Base-by-base conservation (phyloP, 2,797 vertebrate genomes). In the Syndactyla subalaris region DNA sequence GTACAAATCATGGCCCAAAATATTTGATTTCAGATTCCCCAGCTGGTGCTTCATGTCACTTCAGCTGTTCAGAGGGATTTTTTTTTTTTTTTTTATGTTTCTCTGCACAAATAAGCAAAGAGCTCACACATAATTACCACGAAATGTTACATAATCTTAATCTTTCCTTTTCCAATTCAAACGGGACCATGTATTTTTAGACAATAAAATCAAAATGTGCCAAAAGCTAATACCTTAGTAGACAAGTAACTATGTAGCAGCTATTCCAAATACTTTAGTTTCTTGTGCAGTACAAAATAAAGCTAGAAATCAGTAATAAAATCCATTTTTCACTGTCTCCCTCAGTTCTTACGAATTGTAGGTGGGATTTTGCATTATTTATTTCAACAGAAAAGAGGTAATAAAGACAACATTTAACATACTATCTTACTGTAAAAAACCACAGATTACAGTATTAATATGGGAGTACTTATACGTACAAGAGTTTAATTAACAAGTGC, bases 21-120 rank as follows among this genome's bases (percentile, higher is more conserved):
- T 97, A 97, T 97, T 98, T 97, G 82, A 96, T 96, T 97, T 97
- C 95, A 96, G 92, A 97, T 95, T 96, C 78, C 76, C 90, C 95
- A 98, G 97, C 95, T 97, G 97, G 94, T 90, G 82, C 67, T 96
- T 91, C 88, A 76, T 97, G 92, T 96, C 95, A 97, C 86, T 97
- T 98, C 96, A 97, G 97, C 96, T 98, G 96, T 94, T 98, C 83
- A 77, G 88, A 74, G 17, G 41, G 32, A n/a, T 83, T 38, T 38
- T 38, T 38, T 36, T 36, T 36, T 36, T 55, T 72, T 93, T 73
- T 93, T 67, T 48, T 76, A 93, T 79, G 82, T 97, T 97, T 96
- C 91, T 95, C 92, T 95, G 88, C 8, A 12, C 63, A 97, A 97
- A 74, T 93, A 97, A 91, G 94, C 86, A 96, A 94, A 97, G 83